These are phyloP conservation scores for Oxytorus armatus DNA, from an alignment of 2,888 invertebrate species.

Conservation along the genomic window DNA sequence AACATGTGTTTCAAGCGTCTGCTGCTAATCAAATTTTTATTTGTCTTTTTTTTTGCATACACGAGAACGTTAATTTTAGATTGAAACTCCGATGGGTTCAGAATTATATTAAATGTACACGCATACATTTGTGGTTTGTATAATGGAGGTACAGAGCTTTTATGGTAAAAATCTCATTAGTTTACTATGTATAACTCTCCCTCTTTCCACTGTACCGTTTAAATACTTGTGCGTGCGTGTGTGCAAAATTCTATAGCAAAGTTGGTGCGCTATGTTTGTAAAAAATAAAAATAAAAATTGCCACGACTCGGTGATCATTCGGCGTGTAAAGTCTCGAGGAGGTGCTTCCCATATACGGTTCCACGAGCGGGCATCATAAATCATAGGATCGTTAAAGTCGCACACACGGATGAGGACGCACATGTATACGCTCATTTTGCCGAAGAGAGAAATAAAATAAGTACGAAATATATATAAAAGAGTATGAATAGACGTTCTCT, in stretches of 20 bases:
- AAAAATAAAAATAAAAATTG: constrained; percentile 35
- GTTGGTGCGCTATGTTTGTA: constrained; percentile 14
- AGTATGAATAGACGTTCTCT: neutral
- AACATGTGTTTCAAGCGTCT: neutral
- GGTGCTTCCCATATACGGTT: constrained; percentile 52
- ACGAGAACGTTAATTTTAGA: neutral
- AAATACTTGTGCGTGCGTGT: neutral
- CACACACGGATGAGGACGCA: constrained; percentile 49
- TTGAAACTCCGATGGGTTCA: neutral
- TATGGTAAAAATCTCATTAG: constrained; percentile 56
- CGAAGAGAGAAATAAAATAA: constrained; percentile 28
- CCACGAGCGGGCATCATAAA: constrained; percentile 48
- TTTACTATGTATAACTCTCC: constrained; percentile 51
- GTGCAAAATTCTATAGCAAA: constrained; percentile 17
- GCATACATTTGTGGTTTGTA: constrained; percentile 10
- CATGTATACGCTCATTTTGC: constrained; percentile 39
- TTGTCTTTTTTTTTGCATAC: neutral
- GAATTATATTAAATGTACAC: constrained; percentile 12
- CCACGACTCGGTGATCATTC: constrained; percentile 39
- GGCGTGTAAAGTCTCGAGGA: constrained; percentile 36
- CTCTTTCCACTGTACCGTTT: constrained; percentile 28
- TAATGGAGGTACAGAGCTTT: constrained; percentile 28
- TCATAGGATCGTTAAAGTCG: constrained; percentile 64
- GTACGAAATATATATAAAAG: neutral
- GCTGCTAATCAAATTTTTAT: constrained; percentile 1